Conservation (phyloP, 2,797 vertebrate genomes). For the Mastacembelus armatus region DNA sequence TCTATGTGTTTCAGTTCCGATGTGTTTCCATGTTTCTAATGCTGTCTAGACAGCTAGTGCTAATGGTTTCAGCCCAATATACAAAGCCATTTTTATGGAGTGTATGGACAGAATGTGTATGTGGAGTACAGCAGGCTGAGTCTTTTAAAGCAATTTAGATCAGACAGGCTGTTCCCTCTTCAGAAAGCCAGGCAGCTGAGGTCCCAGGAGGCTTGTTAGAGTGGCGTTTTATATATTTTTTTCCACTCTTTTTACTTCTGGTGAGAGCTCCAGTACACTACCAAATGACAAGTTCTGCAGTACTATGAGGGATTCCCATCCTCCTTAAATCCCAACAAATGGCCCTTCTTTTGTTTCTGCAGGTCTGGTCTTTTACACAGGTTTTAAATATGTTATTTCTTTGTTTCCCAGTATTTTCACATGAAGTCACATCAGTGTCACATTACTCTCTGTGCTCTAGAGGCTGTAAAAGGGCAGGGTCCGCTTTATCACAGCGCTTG, state of each 20-base stretch:
- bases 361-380: constrained; percentile 17
- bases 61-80: constrained; percentile 20
- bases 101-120: constrained; percentile 31
- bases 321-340: constrained; percentile 27
- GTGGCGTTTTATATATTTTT: constrained; percentile 63
- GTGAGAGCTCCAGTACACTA: constrained; percentile 44
- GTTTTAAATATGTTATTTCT: constrained; percentile 10
- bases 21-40: constrained; percentile 24
- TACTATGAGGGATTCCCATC: constrained; percentile 64
- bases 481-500: constrained; percentile 21
- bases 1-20: constrained; percentile 6
- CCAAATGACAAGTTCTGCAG: constrained; percentile 54
- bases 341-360: constrained; percentile 11
- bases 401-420: constrained; percentile 8
- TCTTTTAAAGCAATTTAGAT: constrained; percentile 69
- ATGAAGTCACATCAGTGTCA: constrained; percentile 23
- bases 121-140: constrained; percentile 38
- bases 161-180: constrained; percentile 70
- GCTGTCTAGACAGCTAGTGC: constrained; percentile 13
- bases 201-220: constrained; percentile 79
- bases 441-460: constrained; percentile 1
- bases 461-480: constrained; percentile 52
- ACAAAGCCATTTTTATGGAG: constrained; percentile 13
- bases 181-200: constrained; percentile 56
- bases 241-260: constrained; percentile 47